phyloP scores from a whole-genome alignment of 2,888 invertebrate species.

The Conops quadrifasciatus region DNA sequence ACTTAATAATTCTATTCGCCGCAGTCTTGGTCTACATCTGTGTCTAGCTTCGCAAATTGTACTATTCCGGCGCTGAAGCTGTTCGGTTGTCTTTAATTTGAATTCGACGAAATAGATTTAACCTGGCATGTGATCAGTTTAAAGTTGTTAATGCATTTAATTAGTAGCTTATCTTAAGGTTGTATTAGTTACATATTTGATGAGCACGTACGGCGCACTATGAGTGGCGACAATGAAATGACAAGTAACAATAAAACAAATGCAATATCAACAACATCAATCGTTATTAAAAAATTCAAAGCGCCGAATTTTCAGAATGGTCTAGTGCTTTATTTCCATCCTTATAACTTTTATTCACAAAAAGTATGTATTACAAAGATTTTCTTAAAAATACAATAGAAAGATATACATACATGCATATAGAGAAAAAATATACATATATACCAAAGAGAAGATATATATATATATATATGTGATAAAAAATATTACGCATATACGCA shows the following conservation, averaged over 20 bases:
- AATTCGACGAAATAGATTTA: constrained; percentile 6
- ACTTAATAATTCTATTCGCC: constrained; percentile 5
- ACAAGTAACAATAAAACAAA: constrained; percentile 32
- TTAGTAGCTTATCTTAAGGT: constrained; percentile 12
- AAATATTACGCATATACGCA: no score
- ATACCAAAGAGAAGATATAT: no score
- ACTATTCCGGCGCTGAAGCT: constrained; percentile 8
- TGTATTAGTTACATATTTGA: constrained; percentile 13
- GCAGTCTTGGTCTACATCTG: background rate
- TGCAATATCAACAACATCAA: constrained; percentile 19
- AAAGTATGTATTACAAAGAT: constrained; percentile 69
- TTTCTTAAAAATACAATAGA: no score
- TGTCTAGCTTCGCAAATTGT: constrained; percentile 7
- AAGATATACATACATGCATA: no score
- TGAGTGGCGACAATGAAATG: constrained; percentile 42
- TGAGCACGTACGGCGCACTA: background rate
- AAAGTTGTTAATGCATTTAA: constrained; percentile 16
- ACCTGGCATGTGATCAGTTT: constrained; percentile 39
- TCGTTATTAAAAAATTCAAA: constrained; percentile 51
- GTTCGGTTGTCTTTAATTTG: constrained; percentile 15
- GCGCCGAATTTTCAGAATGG: constrained; percentile 61
- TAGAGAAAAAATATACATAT: no score
- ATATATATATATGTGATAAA: no score
- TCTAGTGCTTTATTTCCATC: constrained; percentile 73
- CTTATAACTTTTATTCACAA: constrained; percentile 79